Conservation (phyloP, 53 echinoderm and acorn worm genomes). For the Mesocentrotus franciscanus region DNA sequence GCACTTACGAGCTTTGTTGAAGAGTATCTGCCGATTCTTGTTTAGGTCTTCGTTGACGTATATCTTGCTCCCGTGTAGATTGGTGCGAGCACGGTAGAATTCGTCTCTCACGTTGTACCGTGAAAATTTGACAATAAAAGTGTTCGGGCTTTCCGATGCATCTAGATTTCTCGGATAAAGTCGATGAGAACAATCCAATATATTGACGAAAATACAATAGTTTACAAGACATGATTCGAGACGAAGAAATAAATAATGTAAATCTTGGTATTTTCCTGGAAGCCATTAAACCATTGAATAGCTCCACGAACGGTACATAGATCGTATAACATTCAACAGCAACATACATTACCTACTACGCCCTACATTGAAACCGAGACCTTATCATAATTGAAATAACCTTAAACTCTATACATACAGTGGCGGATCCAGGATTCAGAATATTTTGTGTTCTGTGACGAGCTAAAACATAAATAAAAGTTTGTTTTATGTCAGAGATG, state of each 20-base stretch:
- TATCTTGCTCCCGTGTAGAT: constrained; percentile 6
- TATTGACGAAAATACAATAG: constrained; percentile 14
- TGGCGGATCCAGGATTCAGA: too few species aligned
- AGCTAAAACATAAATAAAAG: too few species aligned
- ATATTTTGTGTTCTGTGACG: too few species aligned
- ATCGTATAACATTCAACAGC: background rate
- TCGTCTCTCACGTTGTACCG: constrained; percentile 25
- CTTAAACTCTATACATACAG: background rate
- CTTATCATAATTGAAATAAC: background rate
- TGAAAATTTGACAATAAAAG: constrained; percentile 20
- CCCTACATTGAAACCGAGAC: background rate
- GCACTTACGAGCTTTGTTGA: background rate
- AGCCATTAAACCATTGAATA: constrained; percentile 26
- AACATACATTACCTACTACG: background rate
- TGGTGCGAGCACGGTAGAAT: constrained; percentile 47
- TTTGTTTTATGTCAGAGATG: too few species aligned
- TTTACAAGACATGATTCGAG: constrained; percentile 28
- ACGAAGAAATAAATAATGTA: constrained; percentile 62
- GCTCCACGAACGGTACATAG: constrained; percentile 3
- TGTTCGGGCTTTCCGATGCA: background rate
- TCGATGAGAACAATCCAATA: constrained; percentile 51
- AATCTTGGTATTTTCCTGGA: constrained; percentile 30
- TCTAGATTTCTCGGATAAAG: background rate
- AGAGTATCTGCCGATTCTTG: background rate
- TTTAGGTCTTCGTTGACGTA: constrained; percentile 44